phyloP scores from a whole-genome alignment of 2,113 vertebrate genomes.

The Cephalopterus ornatus region DNA sequence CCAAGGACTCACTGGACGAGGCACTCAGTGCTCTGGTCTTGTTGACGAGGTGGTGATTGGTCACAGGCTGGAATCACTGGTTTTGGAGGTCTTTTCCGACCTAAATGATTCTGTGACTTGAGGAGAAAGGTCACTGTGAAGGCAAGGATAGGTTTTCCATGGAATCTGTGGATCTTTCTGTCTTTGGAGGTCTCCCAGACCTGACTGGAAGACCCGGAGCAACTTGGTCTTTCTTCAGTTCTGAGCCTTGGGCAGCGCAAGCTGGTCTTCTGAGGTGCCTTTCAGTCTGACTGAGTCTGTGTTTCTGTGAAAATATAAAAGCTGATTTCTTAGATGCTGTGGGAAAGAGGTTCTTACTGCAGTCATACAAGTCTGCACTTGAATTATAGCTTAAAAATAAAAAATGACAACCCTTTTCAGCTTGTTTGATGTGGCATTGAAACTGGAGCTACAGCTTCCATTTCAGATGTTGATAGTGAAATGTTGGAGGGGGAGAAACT shows the following conservation, averaged over 20 bases:
- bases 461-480: neutral
- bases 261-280: neutral
- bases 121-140: neutral
- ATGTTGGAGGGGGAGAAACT: neutral
- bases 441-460: neutral
- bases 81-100: neutral
- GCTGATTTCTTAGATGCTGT: neutral
- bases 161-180: neutral
- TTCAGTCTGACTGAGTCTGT: neutral
- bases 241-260: neutral
- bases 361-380: neutral
- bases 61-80: neutral
- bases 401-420: neutral
- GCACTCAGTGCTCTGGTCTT: neutral
- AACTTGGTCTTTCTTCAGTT: neutral
- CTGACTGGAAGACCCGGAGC: neutral
- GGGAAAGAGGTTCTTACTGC: neutral
- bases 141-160: neutral
- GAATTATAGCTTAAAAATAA: slow-evolving; percentile 1
- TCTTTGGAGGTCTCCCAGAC: neutral
- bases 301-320: neutral
- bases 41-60: too few relatives aligned
- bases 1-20: neutral
- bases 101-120: neutral
- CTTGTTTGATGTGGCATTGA: neutral